These are phyloP conservation scores for Stylophora pistillata DNA, from an alignment of 64 coral and sea anemone genomes.

Conservation along the genomic window DNA sequence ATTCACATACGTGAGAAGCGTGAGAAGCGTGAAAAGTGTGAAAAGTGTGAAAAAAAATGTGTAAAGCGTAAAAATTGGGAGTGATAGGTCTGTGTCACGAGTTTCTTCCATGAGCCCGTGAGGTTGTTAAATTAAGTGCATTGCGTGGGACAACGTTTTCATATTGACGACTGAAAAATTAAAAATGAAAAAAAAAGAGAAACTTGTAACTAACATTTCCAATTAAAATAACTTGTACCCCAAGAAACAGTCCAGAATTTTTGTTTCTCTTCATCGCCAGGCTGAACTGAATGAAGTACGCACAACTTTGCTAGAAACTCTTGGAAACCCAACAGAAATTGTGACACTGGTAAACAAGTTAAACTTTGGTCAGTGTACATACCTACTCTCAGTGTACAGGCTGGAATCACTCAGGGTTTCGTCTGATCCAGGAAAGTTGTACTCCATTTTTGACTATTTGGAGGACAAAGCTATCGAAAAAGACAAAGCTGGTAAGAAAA, in stretches of 20 bases:
- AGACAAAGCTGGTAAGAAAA: constrained; percentile 91
- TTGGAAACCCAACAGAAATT: constrained; percentile 84
- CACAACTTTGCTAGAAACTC: constrained; percentile 66
- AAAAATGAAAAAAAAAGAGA: too few species aligned
- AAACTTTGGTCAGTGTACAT: constrained; percentile 97
- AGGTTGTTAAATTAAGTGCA: too few species aligned
- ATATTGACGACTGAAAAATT: too few species aligned
- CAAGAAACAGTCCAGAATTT: background rate
- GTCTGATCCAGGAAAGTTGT: constrained; percentile 83
- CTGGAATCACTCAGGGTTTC: constrained; percentile 89
- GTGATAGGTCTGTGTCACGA: too few species aligned
- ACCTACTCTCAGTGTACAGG: constrained; percentile 93
- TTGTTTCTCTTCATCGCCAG: constrained; percentile 4
- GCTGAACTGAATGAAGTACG: constrained; percentile 91
- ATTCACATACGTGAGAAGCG: too few species aligned
- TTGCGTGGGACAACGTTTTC: too few species aligned
- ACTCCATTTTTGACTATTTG: constrained; percentile 92
- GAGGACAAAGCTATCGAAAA: constrained; percentile 94
- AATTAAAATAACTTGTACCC: too few species aligned
- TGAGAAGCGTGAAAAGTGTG: too few species aligned
- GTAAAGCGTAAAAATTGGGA: too few species aligned
- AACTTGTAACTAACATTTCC: too few species aligned
- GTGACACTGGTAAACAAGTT: constrained; percentile 78
- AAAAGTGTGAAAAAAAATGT: too few species aligned
- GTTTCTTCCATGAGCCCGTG: too few species aligned